phyloP scores from a whole-genome alignment of 2,113 vertebrate genomes.

The Myotis brandtii region DNA sequence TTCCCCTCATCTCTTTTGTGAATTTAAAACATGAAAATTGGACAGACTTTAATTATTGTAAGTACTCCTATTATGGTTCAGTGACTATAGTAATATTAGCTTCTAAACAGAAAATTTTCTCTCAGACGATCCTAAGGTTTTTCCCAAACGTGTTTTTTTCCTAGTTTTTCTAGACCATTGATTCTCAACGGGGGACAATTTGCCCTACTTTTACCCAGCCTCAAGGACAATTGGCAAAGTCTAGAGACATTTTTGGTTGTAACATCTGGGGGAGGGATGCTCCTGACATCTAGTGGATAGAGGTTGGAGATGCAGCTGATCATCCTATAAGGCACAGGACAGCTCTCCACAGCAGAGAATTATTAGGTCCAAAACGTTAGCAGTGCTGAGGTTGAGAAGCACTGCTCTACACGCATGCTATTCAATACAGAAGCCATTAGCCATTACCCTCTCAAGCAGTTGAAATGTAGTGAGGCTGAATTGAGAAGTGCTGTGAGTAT shows the following conservation, averaged over 20 bases:
- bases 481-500: neutral
- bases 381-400: neutral
- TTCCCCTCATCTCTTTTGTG: neutral
- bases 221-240: neutral
- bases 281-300: neutral
- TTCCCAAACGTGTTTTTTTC: neutral
- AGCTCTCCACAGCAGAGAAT: neutral
- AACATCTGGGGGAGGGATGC: neutral
- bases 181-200: neutral
- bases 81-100: neutral
- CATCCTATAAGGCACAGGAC: neutral
- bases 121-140: neutral
- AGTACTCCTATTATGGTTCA: neutral
- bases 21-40: neutral
- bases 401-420: neutral
- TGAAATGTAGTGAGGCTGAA: neutral
- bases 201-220: neutral
- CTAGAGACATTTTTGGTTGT: neutral
- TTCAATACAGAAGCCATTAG: neutral
- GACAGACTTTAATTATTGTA: neutral
- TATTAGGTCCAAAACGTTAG: neutral
- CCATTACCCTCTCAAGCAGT: neutral
- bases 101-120: conserved; percentile 32
- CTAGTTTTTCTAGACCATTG: neutral
- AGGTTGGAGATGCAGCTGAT: neutral